These are phyloP conservation scores for Strigamia crassipes DNA, from an alignment of 2,888 invertebrate genomes.

Conservation along the genomic window DNA sequence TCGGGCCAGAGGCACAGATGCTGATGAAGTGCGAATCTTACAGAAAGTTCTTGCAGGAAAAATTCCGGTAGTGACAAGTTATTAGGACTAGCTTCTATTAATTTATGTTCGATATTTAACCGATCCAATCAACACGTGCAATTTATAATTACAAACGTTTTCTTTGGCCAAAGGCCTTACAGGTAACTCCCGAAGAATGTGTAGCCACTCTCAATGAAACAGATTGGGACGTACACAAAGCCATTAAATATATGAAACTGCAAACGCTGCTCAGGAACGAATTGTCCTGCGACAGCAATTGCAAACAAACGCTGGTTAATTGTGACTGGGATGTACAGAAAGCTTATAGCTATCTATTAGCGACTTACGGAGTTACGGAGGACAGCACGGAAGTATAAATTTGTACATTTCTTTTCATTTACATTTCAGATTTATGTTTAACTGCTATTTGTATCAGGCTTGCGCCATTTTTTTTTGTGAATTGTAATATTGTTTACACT, in stretches of 20 bases:
- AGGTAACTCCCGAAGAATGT: slow-evolving; percentile 69
- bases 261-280: slow-evolving; percentile 62
- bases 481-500: neutral
- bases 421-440: neutral
- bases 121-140: neutral
- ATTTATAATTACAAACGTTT: slow-evolving; percentile 39
- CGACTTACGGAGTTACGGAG: slow-evolving; percentile 53
- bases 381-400: slow-evolving; percentile 51
- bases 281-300: slow-evolving; percentile 56
- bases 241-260: slow-evolving; percentile 79
- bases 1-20: slow-evolving; percentile 73
- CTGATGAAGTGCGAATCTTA: slow-evolving; percentile 91
- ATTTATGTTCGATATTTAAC: slow-evolving; percentile 40
- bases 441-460: neutral
- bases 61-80: slow-evolving; percentile 52
- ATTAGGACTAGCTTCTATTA: slow-evolving; percentile 17
- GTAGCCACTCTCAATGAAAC: slow-evolving; percentile 78
- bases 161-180: neutral
- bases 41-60: slow-evolving; percentile 72
- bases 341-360: slow-evolving; percentile 68
- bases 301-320: slow-evolving; percentile 65
- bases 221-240: slow-evolving; percentile 86
- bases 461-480: neutral
- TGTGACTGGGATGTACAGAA: slow-evolving; percentile 71
- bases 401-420: slow-evolving; percentile 15